Evolutionary conservation across 2,797 vertebrate genomes (phyloP), one percentile per base, ranked within the genome.

Genomic region (Ceryle rudis): DNA sequence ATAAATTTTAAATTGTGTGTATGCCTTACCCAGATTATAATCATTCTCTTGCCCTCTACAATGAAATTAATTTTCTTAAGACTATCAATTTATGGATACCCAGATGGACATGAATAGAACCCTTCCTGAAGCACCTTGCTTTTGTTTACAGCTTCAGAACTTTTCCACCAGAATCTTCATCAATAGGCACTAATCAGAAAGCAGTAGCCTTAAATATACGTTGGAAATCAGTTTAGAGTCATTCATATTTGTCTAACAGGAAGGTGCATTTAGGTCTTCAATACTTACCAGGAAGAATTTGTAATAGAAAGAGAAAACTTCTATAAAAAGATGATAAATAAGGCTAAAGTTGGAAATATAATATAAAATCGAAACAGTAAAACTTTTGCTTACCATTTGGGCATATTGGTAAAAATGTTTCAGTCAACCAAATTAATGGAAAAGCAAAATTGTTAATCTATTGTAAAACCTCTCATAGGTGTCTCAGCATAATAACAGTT

Each of bases 141-240:
- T 93, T 96, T 51, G n/a, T 81, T 91, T 88, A 75, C 65, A 82
- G 46, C 29, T 91, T 84, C 55, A 49, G 49, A n/a, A 18, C 89
- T 51, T 81, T 85, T 94, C 94, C 49, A 51, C 14, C 39, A 86
- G 65, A 83, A 84, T 66, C 82, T 69, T 47, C 62, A 41, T 85
- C 86, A 78, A 37, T 51, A 90, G 57, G 82, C 86, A 74, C 84
- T 92, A 93, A 95, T 81, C 84, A 90, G 73, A 82, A 86, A 89
- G 52, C 61, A 93, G 64, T 86, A 77, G 52, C 57, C 49, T 85
- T 58, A 85, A 49, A 41, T 49, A 8, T 58, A 80, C 39, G 17
- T 67, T 94, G 81, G 90, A 70, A 95, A 94, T 42, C 46, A 83
- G 41, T 35, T 81, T 72, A 35, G 61, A 46, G 57, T 78, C 9